phyloP scores from a whole-genome alignment of 1,140 invertebrate genomes.

The Metaphire vulgaris region DNA sequence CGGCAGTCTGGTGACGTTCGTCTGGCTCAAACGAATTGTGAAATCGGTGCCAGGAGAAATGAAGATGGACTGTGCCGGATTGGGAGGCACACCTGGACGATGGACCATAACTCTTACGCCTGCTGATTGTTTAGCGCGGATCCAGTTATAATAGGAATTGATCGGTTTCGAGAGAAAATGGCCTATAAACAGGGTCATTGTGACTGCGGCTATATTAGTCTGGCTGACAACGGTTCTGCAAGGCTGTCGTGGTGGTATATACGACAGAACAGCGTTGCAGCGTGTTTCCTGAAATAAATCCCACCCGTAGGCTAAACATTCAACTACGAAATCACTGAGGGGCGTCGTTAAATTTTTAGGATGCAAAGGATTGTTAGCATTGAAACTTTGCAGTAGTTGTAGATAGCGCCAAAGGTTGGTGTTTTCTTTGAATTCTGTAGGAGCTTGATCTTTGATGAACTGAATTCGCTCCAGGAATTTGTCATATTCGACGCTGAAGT shows the following conservation, averaged over 20 bases:
- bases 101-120: neutral
- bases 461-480: neutral
- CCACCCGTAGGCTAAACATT: neutral
- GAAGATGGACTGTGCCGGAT: neutral
- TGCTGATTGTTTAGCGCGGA: neutral
- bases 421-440: neutral
- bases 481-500: neutral
- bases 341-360: neutral
- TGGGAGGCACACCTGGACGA: neutral
- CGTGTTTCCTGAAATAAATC: neutral
- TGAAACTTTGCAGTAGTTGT: neutral
- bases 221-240: neutral
- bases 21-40: neutral
- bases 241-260: neutral
- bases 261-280: neutral
- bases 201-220: neutral
- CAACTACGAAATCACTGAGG: neutral
- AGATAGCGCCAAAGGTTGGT: neutral
- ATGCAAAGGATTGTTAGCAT: neutral
- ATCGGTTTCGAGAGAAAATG: neutral
- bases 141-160: neutral
- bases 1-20: neutral
- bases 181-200: neutral
- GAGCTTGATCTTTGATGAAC: neutral
- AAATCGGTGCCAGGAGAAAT: neutral